Base-by-base conservation (phyloP, 1,140 invertebrate species). In the Apolygus lucorum region DNA sequence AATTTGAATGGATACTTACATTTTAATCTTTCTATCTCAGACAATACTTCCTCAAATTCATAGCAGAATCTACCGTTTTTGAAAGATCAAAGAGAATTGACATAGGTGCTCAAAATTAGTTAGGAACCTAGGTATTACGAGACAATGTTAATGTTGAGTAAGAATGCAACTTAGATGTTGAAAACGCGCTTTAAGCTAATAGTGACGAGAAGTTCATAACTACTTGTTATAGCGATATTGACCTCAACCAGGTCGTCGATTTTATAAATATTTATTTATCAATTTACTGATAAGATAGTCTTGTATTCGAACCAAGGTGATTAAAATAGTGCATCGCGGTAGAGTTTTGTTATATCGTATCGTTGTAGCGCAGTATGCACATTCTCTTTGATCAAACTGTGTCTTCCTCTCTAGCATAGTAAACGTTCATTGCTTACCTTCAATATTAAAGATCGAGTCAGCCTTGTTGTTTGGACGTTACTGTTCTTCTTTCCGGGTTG, bases 371-470 rank as follows among this genome's bases (percentile, higher is more conserved):
- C 34, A 42, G 17, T 22, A 59, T 22, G 54, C 54, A 11, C 13
- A 59, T 59, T 59, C 54, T 59, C 54, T 59, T 59, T 59, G 54
- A 59, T 59, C 54, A 14, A 59, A 59, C 54, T 59, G 54, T 59
- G 54, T 59, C 54, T 59, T 59, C 54, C 54, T 59, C 11, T 24
- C 4, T 22, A 59, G 54, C 4, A 22, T 59, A 14, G 11, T 24
- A 59, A 59, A 11, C 22, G 22, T 14, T 13, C 22, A 8, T 11
- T 59, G 11, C 22, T 17, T 22, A 4, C 13, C 22, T 59, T 42
- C 4, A 59, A 22, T 59, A 59, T 17, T 49, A 8, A 8, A 49
- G 22, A 59, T 4, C 22, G 2, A 17, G 22, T 59, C 54, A 24
- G 22, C 22, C 4, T 42, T 8, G 34, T 8, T 59, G 22, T 22